Conservation (phyloP, 2,113 vertebrate species). For the Bujurquina vittata region DNA sequence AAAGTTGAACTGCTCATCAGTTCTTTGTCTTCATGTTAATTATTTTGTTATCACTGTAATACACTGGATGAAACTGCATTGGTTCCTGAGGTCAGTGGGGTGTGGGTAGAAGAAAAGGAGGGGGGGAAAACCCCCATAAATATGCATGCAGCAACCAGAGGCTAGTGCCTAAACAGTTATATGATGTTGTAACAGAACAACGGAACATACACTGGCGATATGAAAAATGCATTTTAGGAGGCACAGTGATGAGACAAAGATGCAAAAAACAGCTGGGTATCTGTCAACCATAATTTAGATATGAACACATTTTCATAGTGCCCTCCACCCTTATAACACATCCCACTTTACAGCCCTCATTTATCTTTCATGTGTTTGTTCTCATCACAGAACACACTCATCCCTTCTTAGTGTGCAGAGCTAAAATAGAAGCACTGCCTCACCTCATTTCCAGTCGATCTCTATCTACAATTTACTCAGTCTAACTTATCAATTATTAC, state of each 20-base stretch:
- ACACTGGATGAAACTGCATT: background rate
- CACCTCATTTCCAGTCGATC: background rate
- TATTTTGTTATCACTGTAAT: background rate
- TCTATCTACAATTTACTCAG: background rate
- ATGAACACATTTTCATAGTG: background rate
- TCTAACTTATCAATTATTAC: conserved; percentile 1
- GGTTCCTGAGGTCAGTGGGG: background rate
- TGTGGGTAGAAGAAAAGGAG: background rate
- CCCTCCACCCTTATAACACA: background rate
- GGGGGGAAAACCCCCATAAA: background rate
- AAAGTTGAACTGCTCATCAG: conserved; percentile 34
- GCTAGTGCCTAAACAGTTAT: background rate
- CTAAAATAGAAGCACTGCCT: background rate
- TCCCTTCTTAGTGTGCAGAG: background rate
- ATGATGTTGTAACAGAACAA: background rate
- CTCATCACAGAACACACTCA: conserved; percentile 25
- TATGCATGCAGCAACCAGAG: background rate
- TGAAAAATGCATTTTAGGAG: background rate
- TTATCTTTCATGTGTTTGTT: conserved; percentile 45
- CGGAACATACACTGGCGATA: background rate
- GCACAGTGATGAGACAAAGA: background rate
- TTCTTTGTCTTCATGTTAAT: background rate
- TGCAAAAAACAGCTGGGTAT: conserved; percentile 17
- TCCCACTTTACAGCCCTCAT: background rate
- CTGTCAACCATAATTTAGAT: conserved; percentile 11